Evolutionary conservation across 2,797 vertebrate species (phyloP), one percentile per base, ranked within the genome.

Genomic region (Tapera naevia): DNA sequence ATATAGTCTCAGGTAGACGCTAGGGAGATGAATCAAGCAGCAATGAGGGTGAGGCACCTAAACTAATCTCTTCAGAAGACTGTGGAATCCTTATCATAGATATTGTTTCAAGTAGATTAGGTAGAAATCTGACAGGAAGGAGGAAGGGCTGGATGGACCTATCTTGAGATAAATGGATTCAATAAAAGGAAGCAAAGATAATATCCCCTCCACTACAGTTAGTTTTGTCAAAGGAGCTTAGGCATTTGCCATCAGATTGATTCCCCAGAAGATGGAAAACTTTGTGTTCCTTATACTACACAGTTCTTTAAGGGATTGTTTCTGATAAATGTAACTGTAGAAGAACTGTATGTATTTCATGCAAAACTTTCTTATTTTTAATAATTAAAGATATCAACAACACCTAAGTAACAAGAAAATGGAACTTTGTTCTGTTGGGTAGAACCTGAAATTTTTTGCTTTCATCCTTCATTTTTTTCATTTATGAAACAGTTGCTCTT

Each of bases 401-500:
- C 32, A 46, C 2, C 10, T 46, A 62, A 48, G 17, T 57, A 30
- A 64, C 28, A 60, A 78, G 4, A 10, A 94, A 91, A 79, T 19
- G 16, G 9, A 76, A 57, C 11, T 30, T 60, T 21, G 8, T 41
- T 13, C 0, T 7, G 6, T 50, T 48, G 4, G 7, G 50, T 80
- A 88, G 51, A 74, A 86, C 71, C 13, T 45, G 11, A 65, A 70
- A 39, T 27, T 57, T 73, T 88, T 85, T 75, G 17, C 46, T 72
- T 75, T 85, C 21, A 3, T 58, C 32, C n/a, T 61, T 39, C 6
- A 19, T 64, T 93, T 81, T 27, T 91, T 90, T 81, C 22, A 45
- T 28, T 93, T 90, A n/a, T 78, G 37, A 53, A 62, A 50, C 22
- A 81, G 65, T 41, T 92, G 30, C 5, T 80, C 35, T 88, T 88